Evolutionary conservation across 2,113 vertebrate species (phyloP), one percentile per base, ranked within the genome.

Genomic region (Pteropus alecto): DNA sequence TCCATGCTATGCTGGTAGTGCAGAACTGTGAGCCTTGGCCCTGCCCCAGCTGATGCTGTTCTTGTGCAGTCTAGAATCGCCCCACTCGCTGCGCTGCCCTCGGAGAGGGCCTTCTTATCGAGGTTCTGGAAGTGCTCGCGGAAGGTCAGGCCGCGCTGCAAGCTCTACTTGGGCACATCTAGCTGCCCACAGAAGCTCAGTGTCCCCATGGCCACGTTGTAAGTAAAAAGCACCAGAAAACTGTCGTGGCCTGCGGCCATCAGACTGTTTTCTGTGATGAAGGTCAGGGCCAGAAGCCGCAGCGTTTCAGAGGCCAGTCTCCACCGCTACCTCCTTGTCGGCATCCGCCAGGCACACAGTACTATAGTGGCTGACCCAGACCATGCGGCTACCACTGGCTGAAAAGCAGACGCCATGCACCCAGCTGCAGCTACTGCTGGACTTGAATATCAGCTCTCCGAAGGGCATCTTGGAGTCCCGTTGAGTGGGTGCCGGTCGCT

Each of bases 391-490:
- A 11, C 99, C 99, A 0, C 99, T 99, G 97, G 98, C 98, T 0
- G 99, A 99, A 98, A 99, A 99, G 94, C 99, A 99, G 93, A 99
- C 99, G 0, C 99, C 99, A 58, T 99, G 99, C 87, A 99, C 99
- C 99, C 99, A 99, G 56, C 99, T 99, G 0, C 99, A 99, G 22
- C 99, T 98, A 43, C 99, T 99, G 92, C 99, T 99, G 0, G 99
- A 99, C 98, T 99, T 99, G 0, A 99, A 99, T 99, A 99, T 98
- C 98, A 99, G 95, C 98, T 99, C 99, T 58, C 99, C 99, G 0
- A 99, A 99, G 0, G 99, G 99, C 99, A 99, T 99, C 98, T 99
- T 99, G 97, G 99, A 99, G 92, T 99, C 99, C 99, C 99, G 99
- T 0, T 99, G 98, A 0, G 99, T 99, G 16, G 99, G 99, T 11